A percentile compares a stretch with the other conserved stretches of the same genome.
These are phyloP conservation scores for Drosophila bifasciata DNA, from an alignment of 1,140 invertebrate species.

Conservation along the genomic window DNA sequence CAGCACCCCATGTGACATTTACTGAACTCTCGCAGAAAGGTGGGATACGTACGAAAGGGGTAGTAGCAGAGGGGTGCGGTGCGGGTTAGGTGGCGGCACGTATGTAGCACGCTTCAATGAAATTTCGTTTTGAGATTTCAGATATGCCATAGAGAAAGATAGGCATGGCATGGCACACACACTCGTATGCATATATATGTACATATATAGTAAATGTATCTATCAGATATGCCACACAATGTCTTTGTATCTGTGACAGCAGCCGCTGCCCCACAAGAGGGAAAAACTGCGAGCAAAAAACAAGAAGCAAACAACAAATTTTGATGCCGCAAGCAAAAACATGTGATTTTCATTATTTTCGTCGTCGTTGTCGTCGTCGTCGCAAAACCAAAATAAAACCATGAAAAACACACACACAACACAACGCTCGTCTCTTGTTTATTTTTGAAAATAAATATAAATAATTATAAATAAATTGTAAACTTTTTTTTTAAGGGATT, in stretches of 20 bases:
- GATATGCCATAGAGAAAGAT: slow-evolving; percentile 36
- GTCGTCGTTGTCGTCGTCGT: slow-evolving; percentile 48
- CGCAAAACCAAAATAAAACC: slow-evolving; percentile 3
- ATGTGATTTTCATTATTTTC: slow-evolving; percentile 82
- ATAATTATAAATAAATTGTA: slow-evolving; percentile 75
- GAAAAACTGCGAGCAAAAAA: slow-evolving; percentile 12
- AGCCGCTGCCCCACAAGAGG: slow-evolving; percentile 58
- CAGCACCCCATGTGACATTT: slow-evolving; percentile 48
- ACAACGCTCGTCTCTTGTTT: slow-evolving; percentile 64
- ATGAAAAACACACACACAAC: slow-evolving; percentile 12
- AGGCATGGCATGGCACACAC: slow-evolving; percentile 10
- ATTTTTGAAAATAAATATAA: slow-evolving; percentile 82
- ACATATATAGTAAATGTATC: slow-evolving; percentile 44
- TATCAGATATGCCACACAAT: slow-evolving; percentile 32
- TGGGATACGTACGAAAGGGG: background rate
- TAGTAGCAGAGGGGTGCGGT: background rate
- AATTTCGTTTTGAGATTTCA: slow-evolving; percentile 39
- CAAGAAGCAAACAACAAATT: slow-evolving; percentile 35
- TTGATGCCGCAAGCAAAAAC: slow-evolving; percentile 78
- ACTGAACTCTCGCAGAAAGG: slow-evolving; percentile 21
- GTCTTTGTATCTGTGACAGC: slow-evolving; percentile 49
- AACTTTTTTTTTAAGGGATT: background rate
- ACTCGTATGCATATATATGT: slow-evolving; percentile 20
- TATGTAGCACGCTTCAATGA: slow-evolving; percentile 49
- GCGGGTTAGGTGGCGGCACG: background rate